phyloP scores from a whole-genome alignment of 2,888 invertebrate species.

The Eupithecia subumbrata region DNA sequence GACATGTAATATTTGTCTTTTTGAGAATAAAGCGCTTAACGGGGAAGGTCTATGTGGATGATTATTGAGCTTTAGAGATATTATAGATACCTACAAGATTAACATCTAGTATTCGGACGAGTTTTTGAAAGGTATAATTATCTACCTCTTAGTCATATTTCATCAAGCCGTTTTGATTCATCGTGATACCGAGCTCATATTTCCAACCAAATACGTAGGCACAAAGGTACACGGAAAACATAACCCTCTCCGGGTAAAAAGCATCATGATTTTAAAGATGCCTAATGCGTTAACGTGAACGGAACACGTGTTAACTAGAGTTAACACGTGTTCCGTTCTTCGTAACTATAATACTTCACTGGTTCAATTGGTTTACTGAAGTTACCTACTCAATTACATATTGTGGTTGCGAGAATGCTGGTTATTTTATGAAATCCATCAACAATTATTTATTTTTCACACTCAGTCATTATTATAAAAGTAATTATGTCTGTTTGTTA shows the following conservation, averaged over 20 bases:
- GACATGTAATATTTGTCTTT: too few species aligned
- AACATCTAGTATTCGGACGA: background rate
- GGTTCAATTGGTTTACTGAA: background rate
- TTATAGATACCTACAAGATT: background rate
- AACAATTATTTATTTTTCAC: background rate
- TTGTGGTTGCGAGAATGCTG: background rate
- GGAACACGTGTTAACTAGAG: too few species aligned
- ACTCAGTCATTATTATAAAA: background rate
- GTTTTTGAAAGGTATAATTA: background rate
- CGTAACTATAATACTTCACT: background rate
- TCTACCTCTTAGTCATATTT: background rate
- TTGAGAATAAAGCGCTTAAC: too few species aligned
- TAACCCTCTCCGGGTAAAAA: background rate
- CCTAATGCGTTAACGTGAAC: too few species aligned
- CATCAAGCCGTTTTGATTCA: background rate
- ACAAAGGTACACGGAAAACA: background rate
- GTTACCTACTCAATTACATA: constrained; percentile 1
- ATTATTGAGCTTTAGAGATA: background rate
- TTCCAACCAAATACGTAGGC: background rate
- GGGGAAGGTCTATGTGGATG: background rate
- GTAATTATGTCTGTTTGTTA: background rate
- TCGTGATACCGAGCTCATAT: background rate
- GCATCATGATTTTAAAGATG: background rate
- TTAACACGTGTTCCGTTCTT: too few species aligned
- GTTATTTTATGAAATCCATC: background rate